Evolutionary conservation across 2,113 vertebrate species (phyloP).

Genomic region (Myotis yumanensis): DNA sequence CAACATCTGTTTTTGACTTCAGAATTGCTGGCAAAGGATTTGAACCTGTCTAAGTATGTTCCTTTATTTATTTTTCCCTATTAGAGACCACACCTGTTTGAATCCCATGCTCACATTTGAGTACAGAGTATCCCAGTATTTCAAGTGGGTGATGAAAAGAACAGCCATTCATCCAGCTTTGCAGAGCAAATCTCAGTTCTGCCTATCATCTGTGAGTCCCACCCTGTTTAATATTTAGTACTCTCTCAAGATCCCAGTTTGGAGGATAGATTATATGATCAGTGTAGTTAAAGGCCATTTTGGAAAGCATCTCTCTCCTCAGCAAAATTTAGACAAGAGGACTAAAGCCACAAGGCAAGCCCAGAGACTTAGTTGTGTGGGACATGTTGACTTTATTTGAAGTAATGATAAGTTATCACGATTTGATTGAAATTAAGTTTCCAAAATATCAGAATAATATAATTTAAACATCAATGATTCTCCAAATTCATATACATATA

Average conservation of each 20-base stretch:
- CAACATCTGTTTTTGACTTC: not conserved
- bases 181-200: not conserved
- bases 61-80: not conserved
- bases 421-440: not conserved
- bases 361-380: not conserved
- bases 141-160: not conserved
- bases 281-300: not conserved
- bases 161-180: not conserved
- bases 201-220: not conserved
- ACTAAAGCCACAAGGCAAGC: not conserved
- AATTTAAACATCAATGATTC: not conserved
- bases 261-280: not conserved
- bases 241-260: not conserved
- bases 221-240: not conserved
- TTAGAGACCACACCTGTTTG: not conserved
- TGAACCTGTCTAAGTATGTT: not conserved
- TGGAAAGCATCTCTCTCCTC: not conserved
- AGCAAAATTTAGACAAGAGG: not conserved
- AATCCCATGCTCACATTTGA: not conserved
- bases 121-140: not conserved
- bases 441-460: not conserved
- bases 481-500: not conserved
- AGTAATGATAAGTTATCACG: not conserved
- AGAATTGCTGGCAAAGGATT: not conserved
- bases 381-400: not conserved